Conservation (phyloP, 1,140 invertebrate species). For the Drosophila nigrodunni region DNA sequence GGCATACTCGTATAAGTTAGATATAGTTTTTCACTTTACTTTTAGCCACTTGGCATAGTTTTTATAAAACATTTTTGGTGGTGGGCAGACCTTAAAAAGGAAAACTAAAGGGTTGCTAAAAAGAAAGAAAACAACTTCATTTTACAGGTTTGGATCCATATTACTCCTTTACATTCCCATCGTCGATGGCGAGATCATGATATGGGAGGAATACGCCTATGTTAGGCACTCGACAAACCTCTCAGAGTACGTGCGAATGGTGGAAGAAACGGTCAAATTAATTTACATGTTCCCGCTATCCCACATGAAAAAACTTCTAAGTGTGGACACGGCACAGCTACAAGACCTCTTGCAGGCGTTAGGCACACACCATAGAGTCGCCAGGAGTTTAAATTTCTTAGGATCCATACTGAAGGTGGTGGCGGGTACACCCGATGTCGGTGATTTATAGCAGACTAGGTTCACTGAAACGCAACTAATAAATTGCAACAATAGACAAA, state of each 20-base stretch:
- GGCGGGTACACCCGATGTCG: neutral
- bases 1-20: neutral
- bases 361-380: constrained; percentile 1
- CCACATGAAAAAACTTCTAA: neutral
- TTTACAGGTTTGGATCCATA: constrained; percentile 11
- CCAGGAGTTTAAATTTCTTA: neutral
- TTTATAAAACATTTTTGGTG: constrained; percentile 24
- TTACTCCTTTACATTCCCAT: neutral
- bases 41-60: constrained; percentile 19
- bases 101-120: constrained; percentile 4
- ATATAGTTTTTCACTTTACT: constrained; percentile 9
- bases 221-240: too few species aligned
- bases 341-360: neutral
- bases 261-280: too few species aligned
- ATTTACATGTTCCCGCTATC: too few species aligned
- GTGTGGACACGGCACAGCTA: constrained; percentile 1
- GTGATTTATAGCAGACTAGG: neutral
- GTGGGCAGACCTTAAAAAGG: neutral
- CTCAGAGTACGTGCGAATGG: too few species aligned
- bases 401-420: too few species aligned
- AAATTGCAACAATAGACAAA: neutral
- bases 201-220: too few species aligned
- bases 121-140: neutral
- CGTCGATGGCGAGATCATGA: too few species aligned
- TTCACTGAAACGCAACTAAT: neutral